Evolutionary conservation across 2,113 vertebrate species (phyloP).

Genomic region (Leptodactylus fuscus): DNA sequence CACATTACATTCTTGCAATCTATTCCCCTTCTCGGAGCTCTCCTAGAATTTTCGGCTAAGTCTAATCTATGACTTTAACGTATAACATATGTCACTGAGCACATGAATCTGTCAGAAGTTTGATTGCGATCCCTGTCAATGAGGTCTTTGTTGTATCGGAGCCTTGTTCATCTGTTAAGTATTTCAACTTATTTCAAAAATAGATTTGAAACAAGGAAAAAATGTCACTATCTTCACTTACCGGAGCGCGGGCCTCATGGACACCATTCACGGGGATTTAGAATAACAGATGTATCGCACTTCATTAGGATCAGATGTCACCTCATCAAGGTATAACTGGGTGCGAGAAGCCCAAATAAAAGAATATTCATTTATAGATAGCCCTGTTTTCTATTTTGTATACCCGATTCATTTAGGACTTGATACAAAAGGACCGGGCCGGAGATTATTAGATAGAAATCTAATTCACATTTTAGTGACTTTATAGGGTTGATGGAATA

Average conservation of each 20-base stretch:
- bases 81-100: conserved; percentile 45
- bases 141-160: conserved; percentile 49
- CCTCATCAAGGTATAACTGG: conserved; percentile 39
- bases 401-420: not conserved
- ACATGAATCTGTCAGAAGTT: conserved; percentile 50
- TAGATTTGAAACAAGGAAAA: conserved; percentile 45
- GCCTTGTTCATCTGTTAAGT: conserved; percentile 44
- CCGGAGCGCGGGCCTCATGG: not conserved
- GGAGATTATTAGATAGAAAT: not conserved
- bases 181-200: conserved; percentile 50
- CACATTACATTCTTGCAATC: not conserved
- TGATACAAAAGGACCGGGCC: not conserved
- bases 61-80: conserved; percentile 34
- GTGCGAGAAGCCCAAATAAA: conserved; percentile 36
- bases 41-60: not conserved
- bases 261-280: conserved; percentile 34
- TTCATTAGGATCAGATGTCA: conserved; percentile 47
- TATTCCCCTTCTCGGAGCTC: not conserved
- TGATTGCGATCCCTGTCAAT: conserved; percentile 44
- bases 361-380: conserved; percentile 20
- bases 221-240: conserved; percentile 40
- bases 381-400: conserved; percentile 19
- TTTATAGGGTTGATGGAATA: too few relatives aligned
- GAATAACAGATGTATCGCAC: conserved; percentile 51
- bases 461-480: not conserved